These are phyloP conservation scores for Hippasteria phrygiana DNA, from an alignment of 53 echinoderm and acorn worm species.

Conservation along the genomic window DNA sequence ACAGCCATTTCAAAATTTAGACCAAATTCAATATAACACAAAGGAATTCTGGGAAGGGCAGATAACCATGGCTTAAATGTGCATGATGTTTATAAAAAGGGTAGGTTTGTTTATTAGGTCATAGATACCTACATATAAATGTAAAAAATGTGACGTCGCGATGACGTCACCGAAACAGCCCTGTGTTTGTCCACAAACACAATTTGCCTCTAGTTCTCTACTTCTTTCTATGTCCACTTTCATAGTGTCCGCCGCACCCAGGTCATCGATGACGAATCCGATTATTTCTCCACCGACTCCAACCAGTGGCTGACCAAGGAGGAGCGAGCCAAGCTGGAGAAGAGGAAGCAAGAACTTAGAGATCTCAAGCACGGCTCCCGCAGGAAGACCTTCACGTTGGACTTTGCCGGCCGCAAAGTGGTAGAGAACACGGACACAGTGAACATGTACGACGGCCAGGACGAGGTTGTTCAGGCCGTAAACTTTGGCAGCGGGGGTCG, in stretches of 20 bases:
- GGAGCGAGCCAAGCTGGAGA: conserved; percentile 73
- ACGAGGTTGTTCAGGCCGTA: conserved; percentile 89
- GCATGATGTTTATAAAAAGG: too few species aligned
- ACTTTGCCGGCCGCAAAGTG: conserved; percentile 95
- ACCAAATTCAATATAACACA: too few species aligned
- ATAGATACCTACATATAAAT: too few species aligned
- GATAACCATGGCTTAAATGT: too few species aligned
- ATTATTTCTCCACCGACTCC: conserved; percentile 95
- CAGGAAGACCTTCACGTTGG: conserved; percentile 88
- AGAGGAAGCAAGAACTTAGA: conserved; percentile 74
- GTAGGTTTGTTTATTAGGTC: too few species aligned
- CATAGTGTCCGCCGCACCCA: conserved; percentile 81
- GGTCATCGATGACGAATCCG: conserved; percentile 95
- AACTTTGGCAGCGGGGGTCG: conserved; percentile 74
- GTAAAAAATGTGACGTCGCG: too few species aligned
- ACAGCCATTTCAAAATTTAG: too few species aligned
- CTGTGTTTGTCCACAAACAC: too few species aligned
- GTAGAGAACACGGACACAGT: conserved; percentile 69
- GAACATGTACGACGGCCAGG: conserved; percentile 92
- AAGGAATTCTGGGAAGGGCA: too few species aligned
- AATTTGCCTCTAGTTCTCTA: too few species aligned
- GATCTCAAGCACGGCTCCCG: conserved; percentile 89
- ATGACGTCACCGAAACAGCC: too few species aligned
- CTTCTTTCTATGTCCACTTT: too few species aligned
- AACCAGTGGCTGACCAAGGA: conserved; percentile 89